Evolutionary conservation across 37 sponge, comb jelly and placozoan species (phyloP).

Genomic region (Mnemiopsis leidyi): DNA sequence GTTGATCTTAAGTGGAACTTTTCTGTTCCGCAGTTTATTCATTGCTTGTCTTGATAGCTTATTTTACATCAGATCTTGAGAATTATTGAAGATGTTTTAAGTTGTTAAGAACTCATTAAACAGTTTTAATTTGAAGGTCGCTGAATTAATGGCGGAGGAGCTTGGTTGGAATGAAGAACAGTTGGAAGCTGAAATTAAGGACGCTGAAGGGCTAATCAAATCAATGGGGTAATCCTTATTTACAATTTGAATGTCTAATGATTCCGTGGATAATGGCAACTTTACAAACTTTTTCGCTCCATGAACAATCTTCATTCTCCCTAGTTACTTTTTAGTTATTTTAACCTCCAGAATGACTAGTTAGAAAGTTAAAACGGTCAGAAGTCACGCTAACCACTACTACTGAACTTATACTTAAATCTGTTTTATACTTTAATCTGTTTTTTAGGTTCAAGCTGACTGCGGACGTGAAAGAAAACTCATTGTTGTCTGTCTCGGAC

Average conservation of each 20-base stretch:
- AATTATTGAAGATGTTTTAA: background rate
- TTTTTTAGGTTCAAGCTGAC: background rate
- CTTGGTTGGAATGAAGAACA: conserved; percentile 75
- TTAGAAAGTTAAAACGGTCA: too few species aligned
- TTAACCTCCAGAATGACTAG: too few species aligned
- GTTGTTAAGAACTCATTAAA: too few species aligned
- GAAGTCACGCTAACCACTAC: too few species aligned
- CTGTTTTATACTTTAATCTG: background rate
- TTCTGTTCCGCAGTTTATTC: background rate
- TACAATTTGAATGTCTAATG: background rate
- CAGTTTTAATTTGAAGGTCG: conserved; percentile 61
- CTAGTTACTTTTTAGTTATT: too few species aligned
- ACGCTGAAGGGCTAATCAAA: conserved; percentile 15
- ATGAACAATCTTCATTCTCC: too few species aligned
- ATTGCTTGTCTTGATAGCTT: too few species aligned
- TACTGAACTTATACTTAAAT: too few species aligned
- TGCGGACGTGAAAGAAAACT: background rate
- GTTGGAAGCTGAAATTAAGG: background rate
- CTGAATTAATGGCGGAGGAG: conserved; percentile 89
- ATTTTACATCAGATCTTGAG: too few species aligned
- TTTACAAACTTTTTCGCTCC: too few species aligned
- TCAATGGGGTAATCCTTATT: conserved; percentile 25
- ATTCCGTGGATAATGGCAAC: too few species aligned
- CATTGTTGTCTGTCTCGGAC: background rate
- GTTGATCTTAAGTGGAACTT: background rate